A percentile compares a stretch with the other conserved stretches of the same genome.
Evolutionary conservation across 2,113 vertebrate species (phyloP).

Genomic region (Himantopus leucocephalus): DNA sequence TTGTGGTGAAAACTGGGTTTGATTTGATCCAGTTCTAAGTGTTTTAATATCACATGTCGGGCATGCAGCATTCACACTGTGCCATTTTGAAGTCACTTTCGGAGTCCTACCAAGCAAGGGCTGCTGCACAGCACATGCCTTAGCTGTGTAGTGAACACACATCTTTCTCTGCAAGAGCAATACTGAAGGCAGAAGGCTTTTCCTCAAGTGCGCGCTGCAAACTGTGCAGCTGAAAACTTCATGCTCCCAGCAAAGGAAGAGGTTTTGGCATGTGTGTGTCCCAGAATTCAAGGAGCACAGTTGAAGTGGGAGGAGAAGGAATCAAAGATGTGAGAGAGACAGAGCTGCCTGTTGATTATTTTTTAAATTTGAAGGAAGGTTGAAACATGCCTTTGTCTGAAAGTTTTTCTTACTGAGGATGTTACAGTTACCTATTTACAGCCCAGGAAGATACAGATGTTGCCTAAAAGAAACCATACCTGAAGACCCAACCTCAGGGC

Average conservation of each 20-base stretch:
- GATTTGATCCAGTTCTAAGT: slow-evolving; percentile 57
- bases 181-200: slow-evolving; percentile 1
- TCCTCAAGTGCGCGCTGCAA: background rate
- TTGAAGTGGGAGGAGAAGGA: background rate
- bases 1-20: slow-evolving; percentile 61
- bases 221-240: slow-evolving; percentile 25
- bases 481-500: background rate
- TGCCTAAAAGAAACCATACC: background rate
- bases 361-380: background rate
- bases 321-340: background rate
- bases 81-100: slow-evolving; percentile 57
- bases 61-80: slow-evolving; percentile 44
- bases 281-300: background rate
- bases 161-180: background rate
- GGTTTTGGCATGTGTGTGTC: background rate
- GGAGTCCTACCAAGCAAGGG: background rate
- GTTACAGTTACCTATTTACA: background rate
- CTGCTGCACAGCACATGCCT: slow-evolving; percentile 59
- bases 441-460: background rate
- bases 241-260: slow-evolving; percentile 17
- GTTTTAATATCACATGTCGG: slow-evolving; percentile 55
- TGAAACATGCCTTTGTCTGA: background rate
- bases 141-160: background rate
- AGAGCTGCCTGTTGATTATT: background rate
- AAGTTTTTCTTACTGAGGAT: background rate